Evolutionary conservation across 1,140 invertebrate genomes (phyloP).

Genomic region (Macrobrachium nipponense): DNA sequence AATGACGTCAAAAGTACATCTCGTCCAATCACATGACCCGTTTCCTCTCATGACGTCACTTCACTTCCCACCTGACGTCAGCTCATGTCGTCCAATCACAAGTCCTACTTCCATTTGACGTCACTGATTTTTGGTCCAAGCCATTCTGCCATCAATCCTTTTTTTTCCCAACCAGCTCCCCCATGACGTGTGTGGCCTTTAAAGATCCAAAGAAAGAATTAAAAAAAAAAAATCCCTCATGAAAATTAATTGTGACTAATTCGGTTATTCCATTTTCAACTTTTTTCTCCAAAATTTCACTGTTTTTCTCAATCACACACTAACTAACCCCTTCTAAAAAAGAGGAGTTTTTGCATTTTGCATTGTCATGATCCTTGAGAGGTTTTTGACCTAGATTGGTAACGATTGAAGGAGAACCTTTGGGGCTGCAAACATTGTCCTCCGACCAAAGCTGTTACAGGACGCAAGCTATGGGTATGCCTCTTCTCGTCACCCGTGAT

Average conservation of each 20-base stretch:
- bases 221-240: background rate
- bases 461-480: constrained; percentile 25
- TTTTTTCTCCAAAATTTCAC: background rate
- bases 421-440: constrained; percentile 30
- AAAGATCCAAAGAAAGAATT: background rate
- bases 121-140: constrained; percentile 25
- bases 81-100: constrained; percentile 29
- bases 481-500: constrained; percentile 29
- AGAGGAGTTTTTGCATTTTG: too few relatives aligned
- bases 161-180: background rate
- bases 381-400: too few relatives aligned
- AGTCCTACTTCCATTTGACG: constrained; percentile 23
- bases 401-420: too few relatives aligned
- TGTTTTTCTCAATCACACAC: too few relatives aligned
- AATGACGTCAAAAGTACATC: constrained; percentile 6
- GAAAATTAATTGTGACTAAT: background rate
- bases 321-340: too few relatives aligned
- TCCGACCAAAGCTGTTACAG: background rate
- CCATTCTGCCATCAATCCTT: background rate
- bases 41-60: constrained; percentile 16
- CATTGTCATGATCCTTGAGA: too few relatives aligned
- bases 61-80: background rate
- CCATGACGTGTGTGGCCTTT: constrained; percentile 5
- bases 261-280: background rate
- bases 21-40: constrained; percentile 12